phyloP scores from a whole-genome alignment of 2,888 invertebrate species.

The Cabera pusaria region DNA sequence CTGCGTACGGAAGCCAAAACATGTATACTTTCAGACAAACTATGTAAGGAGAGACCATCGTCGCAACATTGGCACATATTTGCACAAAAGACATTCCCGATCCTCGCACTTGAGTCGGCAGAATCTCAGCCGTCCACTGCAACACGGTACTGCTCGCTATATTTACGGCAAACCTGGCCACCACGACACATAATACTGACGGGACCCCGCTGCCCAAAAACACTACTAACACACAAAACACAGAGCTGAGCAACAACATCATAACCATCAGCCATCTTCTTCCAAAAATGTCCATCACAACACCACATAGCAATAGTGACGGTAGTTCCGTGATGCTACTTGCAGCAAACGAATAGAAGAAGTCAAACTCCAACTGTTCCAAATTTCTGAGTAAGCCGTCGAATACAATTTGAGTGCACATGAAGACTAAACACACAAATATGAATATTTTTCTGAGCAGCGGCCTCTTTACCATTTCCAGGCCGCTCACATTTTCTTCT shows the following conservation, averaged over 20 bases:
- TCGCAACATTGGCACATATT: slow-evolving; percentile 50
- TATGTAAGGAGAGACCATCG: slow-evolving; percentile 55
- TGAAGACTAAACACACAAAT: slow-evolving; percentile 47
- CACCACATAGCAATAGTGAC: slow-evolving; percentile 49
- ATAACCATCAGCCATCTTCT: slow-evolving; percentile 51
- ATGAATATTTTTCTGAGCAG: slow-evolving; percentile 48
- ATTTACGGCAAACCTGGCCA: slow-evolving; percentile 56
- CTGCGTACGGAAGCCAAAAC: slow-evolving; percentile 54
- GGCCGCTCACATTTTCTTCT: slow-evolving; percentile 38
- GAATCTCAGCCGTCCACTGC: slow-evolving; percentile 57
- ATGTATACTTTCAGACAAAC: slow-evolving; percentile 53
- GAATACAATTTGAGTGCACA: slow-evolving; percentile 51
- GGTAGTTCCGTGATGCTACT: slow-evolving; percentile 56
- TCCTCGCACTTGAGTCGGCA: slow-evolving; percentile 56
- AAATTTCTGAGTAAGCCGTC: slow-evolving; percentile 55
- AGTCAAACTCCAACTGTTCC: slow-evolving; percentile 52
- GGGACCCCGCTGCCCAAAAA: slow-evolving; percentile 43
- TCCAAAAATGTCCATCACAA: slow-evolving; percentile 55
- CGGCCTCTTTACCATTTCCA: slow-evolving; percentile 52
- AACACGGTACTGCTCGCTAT: slow-evolving; percentile 46
- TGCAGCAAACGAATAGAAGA: slow-evolving; percentile 55
- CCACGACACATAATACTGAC: slow-evolving; percentile 48
- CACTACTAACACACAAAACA: slow-evolving; percentile 47
- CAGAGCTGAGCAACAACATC: slow-evolving; percentile 39
- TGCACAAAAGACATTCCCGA: slow-evolving; percentile 51